Conservation (phyloP, 1,140 invertebrate genomes). For the Bombus balteatus region DNA sequence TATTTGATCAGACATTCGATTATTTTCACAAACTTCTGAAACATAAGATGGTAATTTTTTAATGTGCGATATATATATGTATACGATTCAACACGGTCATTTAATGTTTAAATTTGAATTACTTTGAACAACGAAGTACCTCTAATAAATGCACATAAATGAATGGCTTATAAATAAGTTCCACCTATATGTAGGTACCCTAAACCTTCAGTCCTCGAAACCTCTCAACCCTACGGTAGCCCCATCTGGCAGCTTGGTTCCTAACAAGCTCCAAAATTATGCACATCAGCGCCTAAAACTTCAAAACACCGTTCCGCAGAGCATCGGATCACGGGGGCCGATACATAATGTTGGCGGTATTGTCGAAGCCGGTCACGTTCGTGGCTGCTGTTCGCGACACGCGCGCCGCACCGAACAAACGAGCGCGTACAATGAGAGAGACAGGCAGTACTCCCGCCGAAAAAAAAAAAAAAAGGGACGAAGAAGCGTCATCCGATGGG, state of each 20-base stretch:
- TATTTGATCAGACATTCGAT: background rate
- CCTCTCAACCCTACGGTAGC: too few species aligned
- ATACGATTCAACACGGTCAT: background rate
- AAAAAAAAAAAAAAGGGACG: slow-evolving; percentile 1
- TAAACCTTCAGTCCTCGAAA: background rate
- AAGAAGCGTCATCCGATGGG: slow-evolving; percentile 28
- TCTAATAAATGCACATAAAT: background rate
- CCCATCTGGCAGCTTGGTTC: too few species aligned
- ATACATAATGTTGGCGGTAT: background rate
- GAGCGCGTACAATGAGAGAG: background rate
- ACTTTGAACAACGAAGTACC: background rate
- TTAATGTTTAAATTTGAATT: background rate
- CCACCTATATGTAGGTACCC: background rate
- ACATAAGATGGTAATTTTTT: background rate
- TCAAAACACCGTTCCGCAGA: background rate
- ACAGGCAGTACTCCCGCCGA: background rate
- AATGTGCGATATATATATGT: background rate
- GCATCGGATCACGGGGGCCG: background rate
- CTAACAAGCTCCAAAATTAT: slow-evolving; percentile 5
- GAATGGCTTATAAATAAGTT: background rate
- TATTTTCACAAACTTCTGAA: background rate
- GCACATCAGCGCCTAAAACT: background rate
- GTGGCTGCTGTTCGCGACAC: slow-evolving; percentile 55
- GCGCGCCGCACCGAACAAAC: slow-evolving; percentile 22
- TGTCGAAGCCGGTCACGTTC: slow-evolving; percentile 53